Conservation (phyloP, 23 tunicate species). For the Pegea sp. region DNA sequence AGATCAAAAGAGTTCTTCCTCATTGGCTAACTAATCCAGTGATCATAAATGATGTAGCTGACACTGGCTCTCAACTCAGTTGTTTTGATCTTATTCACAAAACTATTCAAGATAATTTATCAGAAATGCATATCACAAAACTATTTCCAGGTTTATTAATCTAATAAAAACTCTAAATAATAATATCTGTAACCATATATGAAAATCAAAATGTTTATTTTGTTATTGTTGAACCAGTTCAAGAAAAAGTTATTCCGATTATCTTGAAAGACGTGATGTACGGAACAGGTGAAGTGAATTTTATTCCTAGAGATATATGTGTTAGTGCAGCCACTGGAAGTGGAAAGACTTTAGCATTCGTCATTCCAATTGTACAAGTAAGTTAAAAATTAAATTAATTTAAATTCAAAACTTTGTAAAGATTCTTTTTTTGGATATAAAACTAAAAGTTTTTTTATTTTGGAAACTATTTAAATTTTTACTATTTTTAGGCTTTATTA, state of each 20-base stretch:
- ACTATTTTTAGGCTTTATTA: too few relatives aligned
- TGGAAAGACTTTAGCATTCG: conserved; percentile 79
- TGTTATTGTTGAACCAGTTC: too few relatives aligned
- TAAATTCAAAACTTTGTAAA: not conserved
- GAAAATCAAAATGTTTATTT: too few relatives aligned
- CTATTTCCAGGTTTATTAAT: not conserved
- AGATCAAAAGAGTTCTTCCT: not conserved
- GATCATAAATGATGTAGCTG: not conserved
- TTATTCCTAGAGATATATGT: conserved; percentile 52
- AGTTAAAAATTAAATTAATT: not conserved
- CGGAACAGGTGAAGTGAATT: conserved; percentile 14
- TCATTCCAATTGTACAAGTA: conserved; percentile 55
- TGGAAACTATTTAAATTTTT: too few relatives aligned
- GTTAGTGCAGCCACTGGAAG: conserved; percentile 87
- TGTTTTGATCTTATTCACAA: not conserved
- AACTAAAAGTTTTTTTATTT: not conserved
- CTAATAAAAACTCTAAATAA: too few relatives aligned
- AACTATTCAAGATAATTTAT: not conserved
- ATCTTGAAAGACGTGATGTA: conserved; percentile 8
- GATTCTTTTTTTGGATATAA: not conserved
- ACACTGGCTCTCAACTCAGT: not conserved
- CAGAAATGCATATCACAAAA: not conserved
- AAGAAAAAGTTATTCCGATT: conserved; percentile 18
- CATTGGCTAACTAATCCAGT: not conserved
- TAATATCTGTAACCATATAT: too few relatives aligned